Base-by-base conservation (phyloP, 2,888 invertebrate species). In the Mimumesa dahlbomi region DNA sequence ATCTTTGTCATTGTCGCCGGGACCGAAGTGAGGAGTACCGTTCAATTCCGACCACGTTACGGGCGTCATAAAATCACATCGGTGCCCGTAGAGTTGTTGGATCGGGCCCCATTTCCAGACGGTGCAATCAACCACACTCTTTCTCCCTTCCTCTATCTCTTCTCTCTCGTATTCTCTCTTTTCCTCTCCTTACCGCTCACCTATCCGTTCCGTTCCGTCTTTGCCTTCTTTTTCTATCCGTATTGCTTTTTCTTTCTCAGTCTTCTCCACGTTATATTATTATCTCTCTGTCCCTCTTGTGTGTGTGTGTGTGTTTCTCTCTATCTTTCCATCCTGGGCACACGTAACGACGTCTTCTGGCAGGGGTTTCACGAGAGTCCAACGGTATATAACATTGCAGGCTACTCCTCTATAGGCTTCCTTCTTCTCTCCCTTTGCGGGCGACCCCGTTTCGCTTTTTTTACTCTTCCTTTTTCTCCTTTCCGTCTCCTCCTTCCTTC, bases 401-500 rank as follows among this genome's bases (percentile, higher is more conserved):
- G 54, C 53, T 58, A 48, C 77, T 61, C 50, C 58, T n/a, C n/a
- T 77, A 57, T 68, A 73, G 61, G 53, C 57, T 50, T 65, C 52
- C 52, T 62, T 61, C 48, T 46, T 61, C 75, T 57, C 73, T 75
- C 62, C 78, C 77, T 69, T 68, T 64, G 54, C 69, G 72, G 59
- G 36, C 76, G 75, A 68, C 58, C 72, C 46, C 70, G 64, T 70
- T 79, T 79, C 61, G 21, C 36, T 61, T 72, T 75, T 75, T 79
- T 69, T 48, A 38, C 57, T 40, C 54, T 75, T 69, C 63, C 76
- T 76, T 73, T 69, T 73, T 69, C 50, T 66, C 54, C 43, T 63
- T 50, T 34, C 38, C 31, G 38, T 31, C 54, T 31, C 16, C 34
- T 31, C 46, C 14, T 40, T 43, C 62, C 50, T 54, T 40, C 14